Percentiles rank a stretch among this genome's conserved stretches.
Evolutionary conservation across 2,113 vertebrate genomes (phyloP).

Genomic region (Myrmecobius fasciatus): DNA sequence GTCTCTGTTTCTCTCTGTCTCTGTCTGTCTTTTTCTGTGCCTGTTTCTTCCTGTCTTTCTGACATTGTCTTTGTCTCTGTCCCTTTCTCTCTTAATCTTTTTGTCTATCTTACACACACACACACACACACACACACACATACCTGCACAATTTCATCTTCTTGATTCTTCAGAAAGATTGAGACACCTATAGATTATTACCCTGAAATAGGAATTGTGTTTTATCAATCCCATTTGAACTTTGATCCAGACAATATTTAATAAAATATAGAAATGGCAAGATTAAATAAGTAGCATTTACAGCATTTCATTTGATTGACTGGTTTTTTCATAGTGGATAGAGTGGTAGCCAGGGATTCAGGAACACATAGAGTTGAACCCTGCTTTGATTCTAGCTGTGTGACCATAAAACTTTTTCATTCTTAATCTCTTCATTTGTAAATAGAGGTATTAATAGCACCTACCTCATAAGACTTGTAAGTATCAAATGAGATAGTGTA

Average conservation of each 20-base stretch:
- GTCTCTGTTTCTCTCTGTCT: not conserved
- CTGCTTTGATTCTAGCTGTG: not conserved
- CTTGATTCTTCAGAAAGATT: not conserved
- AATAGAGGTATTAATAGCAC: not conserved
- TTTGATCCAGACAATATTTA: not conserved
- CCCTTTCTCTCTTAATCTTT: not conserved
- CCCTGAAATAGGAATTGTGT: slow-evolving; percentile 44
- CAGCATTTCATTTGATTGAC: not conserved
- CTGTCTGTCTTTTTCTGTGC: not conserved
- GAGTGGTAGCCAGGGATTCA: not conserved
- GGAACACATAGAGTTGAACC: not conserved
- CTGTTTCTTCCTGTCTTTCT: not conserved
- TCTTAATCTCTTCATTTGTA: not conserved
- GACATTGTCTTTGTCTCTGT: not conserved
- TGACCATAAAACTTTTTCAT: not conserved
- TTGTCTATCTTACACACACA: no score
- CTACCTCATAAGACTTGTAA: not conserved
- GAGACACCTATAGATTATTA: not conserved
- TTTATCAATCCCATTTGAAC: not conserved
- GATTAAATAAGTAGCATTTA: slow-evolving; percentile 32
- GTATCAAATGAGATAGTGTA: not conserved
- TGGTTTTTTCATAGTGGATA: not conserved
- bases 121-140: no score
- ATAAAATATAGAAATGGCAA: slow-evolving; percentile 12
- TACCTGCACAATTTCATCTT: not conserved